Conservation (phyloP, 2,797 vertebrate genomes). For the Lycodopsis pacificus region DNA sequence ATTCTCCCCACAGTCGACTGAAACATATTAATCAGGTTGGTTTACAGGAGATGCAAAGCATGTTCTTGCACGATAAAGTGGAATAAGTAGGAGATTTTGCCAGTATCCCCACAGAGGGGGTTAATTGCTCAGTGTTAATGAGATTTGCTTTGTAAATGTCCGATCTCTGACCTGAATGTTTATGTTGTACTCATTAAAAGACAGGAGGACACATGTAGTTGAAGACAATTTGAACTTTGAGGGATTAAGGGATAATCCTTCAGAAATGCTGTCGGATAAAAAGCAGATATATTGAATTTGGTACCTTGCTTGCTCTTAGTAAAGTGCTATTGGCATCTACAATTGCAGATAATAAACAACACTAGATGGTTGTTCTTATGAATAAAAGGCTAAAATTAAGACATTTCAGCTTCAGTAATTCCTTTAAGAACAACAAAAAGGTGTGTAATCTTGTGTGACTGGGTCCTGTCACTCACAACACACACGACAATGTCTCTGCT, state of each 20-base stretch:
- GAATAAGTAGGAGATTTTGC: conserved; percentile 66
- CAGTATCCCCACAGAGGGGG: conserved; percentile 62
- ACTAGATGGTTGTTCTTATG: conserved; percentile 2
- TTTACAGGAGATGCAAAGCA: conserved; percentile 65
- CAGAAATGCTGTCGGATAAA: conserved; percentile 60
- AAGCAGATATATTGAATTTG: conserved; percentile 61
- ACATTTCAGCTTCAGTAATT: conserved; percentile 22
- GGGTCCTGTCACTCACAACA: conserved; percentile 47
- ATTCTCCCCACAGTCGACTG: conserved; percentile 59
- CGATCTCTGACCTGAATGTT: conserved; percentile 56
- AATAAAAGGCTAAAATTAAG: conserved; percentile 43
- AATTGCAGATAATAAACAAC: conserved; percentile 30
- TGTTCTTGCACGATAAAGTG: conserved; percentile 69
- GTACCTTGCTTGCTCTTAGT: conserved; percentile 26
- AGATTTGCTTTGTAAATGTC: conserved; percentile 55
- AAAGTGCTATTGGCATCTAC: conserved; percentile 34
- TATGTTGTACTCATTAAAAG: conserved; percentile 42
- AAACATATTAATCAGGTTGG: conserved; percentile 73
- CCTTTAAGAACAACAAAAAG: conserved; percentile 40
- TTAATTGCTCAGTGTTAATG: conserved; percentile 70
- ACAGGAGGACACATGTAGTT: conserved; percentile 53
- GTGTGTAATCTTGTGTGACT: conserved; percentile 23
- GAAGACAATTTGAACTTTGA: conserved; percentile 47
- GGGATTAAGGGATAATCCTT: conserved; percentile 72
- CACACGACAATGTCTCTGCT: conserved; percentile 39